These are phyloP conservation scores for Cataglyphis hispanica DNA, from an alignment of 1,140 invertebrate genomes.

Conservation along the genomic window DNA sequence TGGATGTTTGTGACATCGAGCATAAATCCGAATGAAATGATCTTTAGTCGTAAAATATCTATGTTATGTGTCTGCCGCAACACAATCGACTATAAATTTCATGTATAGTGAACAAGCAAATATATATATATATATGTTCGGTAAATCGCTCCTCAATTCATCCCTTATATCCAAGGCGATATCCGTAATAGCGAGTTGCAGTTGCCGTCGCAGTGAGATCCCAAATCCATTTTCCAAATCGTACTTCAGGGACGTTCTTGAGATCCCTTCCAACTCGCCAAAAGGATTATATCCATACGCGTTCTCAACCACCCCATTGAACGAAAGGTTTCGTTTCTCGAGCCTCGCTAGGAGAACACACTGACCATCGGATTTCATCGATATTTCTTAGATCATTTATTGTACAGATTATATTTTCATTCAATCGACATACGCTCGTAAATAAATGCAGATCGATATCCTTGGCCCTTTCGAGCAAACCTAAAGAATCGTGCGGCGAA, in stretches of 20 bases:
- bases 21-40: slow-evolving; percentile 5
- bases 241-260: slow-evolving; percentile 45
- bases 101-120: not conserved
- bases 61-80: not conserved
- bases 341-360: not conserved
- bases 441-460: slow-evolving; percentile 39
- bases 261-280: not conserved
- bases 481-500: not conserved
- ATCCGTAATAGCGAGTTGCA: slow-evolving; percentile 46
- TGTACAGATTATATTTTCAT: not conserved
- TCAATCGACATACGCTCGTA: not conserved
- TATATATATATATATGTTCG: not conserved
- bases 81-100: slow-evolving; percentile 55
- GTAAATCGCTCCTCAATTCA: slow-evolving; percentile 45
- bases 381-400: slow-evolving; percentile 21
- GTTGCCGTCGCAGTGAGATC: slow-evolving; percentile 7
- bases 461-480: not conserved
- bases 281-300: slow-evolving; percentile 14
- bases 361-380: not conserved
- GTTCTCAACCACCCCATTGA: not conserved
- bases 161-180: slow-evolving; percentile 42
- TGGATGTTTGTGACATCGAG: slow-evolving; percentile 1
- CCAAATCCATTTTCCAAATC: slow-evolving; percentile 64
- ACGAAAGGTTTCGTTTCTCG: slow-evolving; percentile 1
- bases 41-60: slow-evolving; percentile 18